Percentiles rank a stretch among this genome's conserved stretches.
Evolutionary conservation across 2,113 vertebrate species (phyloP).

Genomic region (Tragelaphus scriptus): DNA sequence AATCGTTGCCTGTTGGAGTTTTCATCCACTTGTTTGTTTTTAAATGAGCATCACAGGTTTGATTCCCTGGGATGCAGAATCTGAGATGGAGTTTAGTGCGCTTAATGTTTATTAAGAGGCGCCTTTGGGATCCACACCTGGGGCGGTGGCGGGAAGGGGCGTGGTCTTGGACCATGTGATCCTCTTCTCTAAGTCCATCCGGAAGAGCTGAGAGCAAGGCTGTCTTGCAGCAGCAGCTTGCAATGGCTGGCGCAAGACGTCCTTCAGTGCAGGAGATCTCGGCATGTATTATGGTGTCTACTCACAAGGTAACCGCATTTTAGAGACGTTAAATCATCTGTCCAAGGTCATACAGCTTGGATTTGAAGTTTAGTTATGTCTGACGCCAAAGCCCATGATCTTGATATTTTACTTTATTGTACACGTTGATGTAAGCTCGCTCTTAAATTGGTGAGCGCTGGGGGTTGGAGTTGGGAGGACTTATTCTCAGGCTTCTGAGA

Average conservation of each 20-base stretch:
- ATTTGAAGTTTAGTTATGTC: background rate
- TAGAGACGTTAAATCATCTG: background rate
- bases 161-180: background rate
- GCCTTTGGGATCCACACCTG: background rate
- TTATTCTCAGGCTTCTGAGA: background rate
- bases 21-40: background rate
- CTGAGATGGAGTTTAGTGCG: background rate
- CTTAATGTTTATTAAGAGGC: background rate
- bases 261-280: background rate
- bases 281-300: background rate
- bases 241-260: rapidly evolving
- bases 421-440: background rate
- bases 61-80: background rate
- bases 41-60: background rate
- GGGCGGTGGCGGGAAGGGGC: background rate
- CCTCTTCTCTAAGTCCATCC: background rate
- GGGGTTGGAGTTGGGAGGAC: background rate
- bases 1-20: background rate
- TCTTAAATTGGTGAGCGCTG: background rate
- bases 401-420: background rate
- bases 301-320: background rate
- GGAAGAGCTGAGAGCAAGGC: background rate
- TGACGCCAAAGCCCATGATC: background rate
- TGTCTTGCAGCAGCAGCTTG: background rate
- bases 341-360: background rate